A percentile compares a stretch with the other conserved stretches of the same genome.
phyloP scores from a whole-genome alignment of 1,140 invertebrate genomes.

The Drosophila nikananu region DNA sequence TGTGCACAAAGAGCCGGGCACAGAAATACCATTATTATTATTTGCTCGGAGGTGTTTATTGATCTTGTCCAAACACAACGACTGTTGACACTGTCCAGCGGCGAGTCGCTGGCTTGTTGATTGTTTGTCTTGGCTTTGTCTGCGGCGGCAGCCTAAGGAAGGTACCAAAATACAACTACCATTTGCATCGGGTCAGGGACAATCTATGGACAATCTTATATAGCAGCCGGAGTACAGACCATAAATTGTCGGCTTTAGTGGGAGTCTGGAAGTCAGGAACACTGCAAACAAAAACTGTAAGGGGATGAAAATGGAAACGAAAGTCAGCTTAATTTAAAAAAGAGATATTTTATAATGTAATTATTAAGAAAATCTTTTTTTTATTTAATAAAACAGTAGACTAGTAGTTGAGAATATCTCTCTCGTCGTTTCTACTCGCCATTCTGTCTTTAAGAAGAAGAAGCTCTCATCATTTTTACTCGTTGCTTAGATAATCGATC shows the following conservation, averaged over 20 bases:
- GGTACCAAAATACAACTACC: slow-evolving; percentile 28
- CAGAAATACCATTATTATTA: slow-evolving; percentile 57
- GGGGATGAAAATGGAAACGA: not conserved
- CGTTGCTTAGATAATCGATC: not conserved
- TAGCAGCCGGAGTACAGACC: slow-evolving; percentile 38
- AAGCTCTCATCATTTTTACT: not conserved
- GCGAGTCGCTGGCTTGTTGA: slow-evolving; percentile 36
- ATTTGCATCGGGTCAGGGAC: slow-evolving; percentile 35
- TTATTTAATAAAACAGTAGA: not conserved
- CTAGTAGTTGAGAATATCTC: not conserved
- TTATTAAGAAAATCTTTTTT: not conserved
- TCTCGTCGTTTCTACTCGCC: not conserved
- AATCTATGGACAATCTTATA: slow-evolving; percentile 38
- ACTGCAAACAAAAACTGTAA: not conserved
- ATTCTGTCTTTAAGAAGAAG: too few species aligned
- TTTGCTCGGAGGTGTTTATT: slow-evolving; percentile 45
- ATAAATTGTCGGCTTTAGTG: slow-evolving; percentile 79
- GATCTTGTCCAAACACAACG: slow-evolving; percentile 43
- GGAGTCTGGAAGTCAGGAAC: slow-evolving; percentile 23
- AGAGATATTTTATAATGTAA: not conserved
- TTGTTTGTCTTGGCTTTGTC: slow-evolving; percentile 46
- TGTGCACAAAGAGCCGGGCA: slow-evolving; percentile 29
- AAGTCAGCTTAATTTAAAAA: too few species aligned
- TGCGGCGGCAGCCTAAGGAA: slow-evolving; percentile 33
- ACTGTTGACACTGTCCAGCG: slow-evolving; percentile 41